phyloP scores from a whole-genome alignment of 1,140 invertebrate species.

The Hypothenemus hampei region DNA sequence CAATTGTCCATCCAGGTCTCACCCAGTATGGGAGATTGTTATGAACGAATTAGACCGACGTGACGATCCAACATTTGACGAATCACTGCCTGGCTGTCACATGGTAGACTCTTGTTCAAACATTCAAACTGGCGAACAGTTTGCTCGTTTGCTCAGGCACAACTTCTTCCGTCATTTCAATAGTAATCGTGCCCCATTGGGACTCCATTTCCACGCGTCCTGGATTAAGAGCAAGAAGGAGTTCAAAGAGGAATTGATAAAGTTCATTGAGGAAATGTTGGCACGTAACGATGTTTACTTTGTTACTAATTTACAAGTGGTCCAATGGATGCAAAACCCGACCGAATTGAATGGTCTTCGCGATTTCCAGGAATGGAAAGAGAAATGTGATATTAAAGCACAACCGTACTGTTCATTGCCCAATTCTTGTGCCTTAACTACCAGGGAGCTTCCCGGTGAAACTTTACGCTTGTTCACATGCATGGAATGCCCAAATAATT shows the following conservation, averaged over 20 bases:
- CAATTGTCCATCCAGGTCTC: constrained; percentile 84
- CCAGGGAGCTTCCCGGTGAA: constrained; percentile 86
- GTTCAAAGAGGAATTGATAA: constrained; percentile 85
- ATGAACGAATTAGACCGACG: constrained; percentile 91
- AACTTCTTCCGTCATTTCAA: constrained; percentile 92
- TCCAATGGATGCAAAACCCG: constrained; percentile 97
- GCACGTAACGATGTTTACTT: constrained; percentile 89
- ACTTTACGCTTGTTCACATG: constrained; percentile 89
- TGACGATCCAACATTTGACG: constrained; percentile 87
- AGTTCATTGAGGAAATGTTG: constrained; percentile 91
- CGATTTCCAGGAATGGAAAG: constrained; percentile 93
- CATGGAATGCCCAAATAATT: constrained; percentile 93
- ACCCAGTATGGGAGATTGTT: constrained; percentile 93
- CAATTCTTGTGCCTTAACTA: constrained; percentile 84
- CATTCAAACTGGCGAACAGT: constrained; percentile 84
- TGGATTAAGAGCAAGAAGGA: constrained; percentile 94
- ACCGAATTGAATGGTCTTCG: constrained; percentile 79
- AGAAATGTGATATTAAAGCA: constrained; percentile 91
- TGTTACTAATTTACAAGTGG: constrained; percentile 88
- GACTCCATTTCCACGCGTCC: constrained; percentile 90
- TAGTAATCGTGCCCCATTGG: constrained; percentile 89
- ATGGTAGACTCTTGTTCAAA: constrained; percentile 93
- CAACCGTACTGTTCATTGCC: constrained; percentile 88
- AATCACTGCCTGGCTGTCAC: constrained; percentile 86
- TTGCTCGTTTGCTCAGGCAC: constrained; percentile 79